Evolutionary conservation across 2,888 invertebrate species (phyloP), one percentile per base, ranked within the genome.

Genomic region (Diachrysia chrysitis): DNA sequence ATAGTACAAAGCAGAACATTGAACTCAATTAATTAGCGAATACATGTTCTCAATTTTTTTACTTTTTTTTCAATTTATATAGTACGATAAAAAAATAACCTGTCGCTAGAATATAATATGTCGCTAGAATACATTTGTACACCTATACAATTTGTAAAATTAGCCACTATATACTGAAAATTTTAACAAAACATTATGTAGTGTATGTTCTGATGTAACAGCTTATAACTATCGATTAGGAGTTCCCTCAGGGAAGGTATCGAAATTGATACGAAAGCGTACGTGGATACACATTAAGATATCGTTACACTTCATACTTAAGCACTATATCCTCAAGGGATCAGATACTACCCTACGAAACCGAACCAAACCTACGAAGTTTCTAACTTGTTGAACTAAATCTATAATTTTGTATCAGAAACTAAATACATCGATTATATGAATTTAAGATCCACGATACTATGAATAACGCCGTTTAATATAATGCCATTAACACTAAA

Each of bases 251-350:
- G 58, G 68, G 59, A 64, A 62, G 68, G 55, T 67, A 71, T 72
- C 58, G 61, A 62, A 76, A 71, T 57, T 61, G 66, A 69, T 73
- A 72, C 61, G 29, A 71, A 48, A 51, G 61, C 37, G 46, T 51
- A 58, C 48, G 63, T 67, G 35, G 76, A 62, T 58, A 58, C 64
- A 69, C 66, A 69, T 73, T 73, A 79, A 71, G 79, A 73, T 78
- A 79, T 78, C 72, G 60, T 62, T 76, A 68, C 63, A 66, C 48
- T 65, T 74, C 61, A 68, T 74, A 71, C 61, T 64, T 68, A 64
- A 59, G 23, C 3, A 56, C 48, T 71, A 74, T 71, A 66, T 66
- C 53, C 57, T 48, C 58, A 57, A 58, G 60, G 61, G 32, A 66
- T 70, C 59, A 37, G 55, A 70, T 63, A 67, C 53, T 65, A 9